Evolutionary conservation across 1,140 invertebrate genomes (phyloP), one percentile per base, ranked within the genome.

Genomic region (Nephotettix cincticeps): DNA sequence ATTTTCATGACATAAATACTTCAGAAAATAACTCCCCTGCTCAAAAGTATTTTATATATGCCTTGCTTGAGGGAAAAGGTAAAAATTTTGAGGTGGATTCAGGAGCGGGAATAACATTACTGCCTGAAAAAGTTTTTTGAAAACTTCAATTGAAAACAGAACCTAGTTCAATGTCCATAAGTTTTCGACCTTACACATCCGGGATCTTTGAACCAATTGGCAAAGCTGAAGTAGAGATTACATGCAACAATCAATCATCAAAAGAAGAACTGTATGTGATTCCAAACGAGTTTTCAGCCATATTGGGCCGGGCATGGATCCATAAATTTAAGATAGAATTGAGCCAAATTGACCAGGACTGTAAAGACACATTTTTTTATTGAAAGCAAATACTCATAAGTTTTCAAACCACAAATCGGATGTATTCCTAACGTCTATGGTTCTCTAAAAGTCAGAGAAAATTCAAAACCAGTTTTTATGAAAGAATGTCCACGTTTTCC

Each of bases 161-260:
- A 29, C 29, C 68, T 4, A 13, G 70, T n/a, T 63, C 68, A 30
- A 19, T 64, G 27, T 36, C 1, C 13, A 67, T 75, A 65, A 0
- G 32, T 19, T 75, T 77, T 65, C 69, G 71, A 40, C 72, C 75
- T 0, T 76, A 75, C 23, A 75, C 72, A 3, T 1, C 54, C 47
- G 43, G 74, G 14, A 25, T 73, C 0, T 76, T 77, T 66, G 28
- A 54, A 23, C 70, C 73, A 21, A 43, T 71, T 21, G 74, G 73
- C 19, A 68, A 71, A 74, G 51, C 71, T 13, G 40, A n/a, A 11
- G 72, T 74, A 63, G 14, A 25, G 51, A 54, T 72, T 64, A 1
- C 51, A 69, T 14, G 68, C 90, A 94, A 80, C 54, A 82, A 81
- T 14, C 75, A 68, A 72, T 77, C 77, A 21, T 61, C 13, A 11